A percentile compares a stretch with the other conserved stretches of the same genome.
Evolutionary conservation across 2,888 invertebrate genomes (phyloP).

Genomic region (Nephrotoma flavescens): DNA sequence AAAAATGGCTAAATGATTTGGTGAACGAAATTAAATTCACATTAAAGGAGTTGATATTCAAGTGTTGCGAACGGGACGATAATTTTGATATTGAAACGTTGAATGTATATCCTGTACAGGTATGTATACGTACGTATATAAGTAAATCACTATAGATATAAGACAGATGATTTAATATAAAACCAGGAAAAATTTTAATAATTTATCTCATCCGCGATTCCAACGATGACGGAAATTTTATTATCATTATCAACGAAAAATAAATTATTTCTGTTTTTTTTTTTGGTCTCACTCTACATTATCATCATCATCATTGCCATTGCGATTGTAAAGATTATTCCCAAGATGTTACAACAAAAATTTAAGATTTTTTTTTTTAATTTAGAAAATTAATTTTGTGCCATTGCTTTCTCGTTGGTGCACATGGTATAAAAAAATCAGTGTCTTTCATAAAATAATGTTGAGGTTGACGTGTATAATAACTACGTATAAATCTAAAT

Average conservation of each 20-base stretch:
- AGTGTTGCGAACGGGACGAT: constrained; percentile 38
- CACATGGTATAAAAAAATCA: background rate
- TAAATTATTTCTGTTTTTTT: background rate
- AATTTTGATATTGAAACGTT: constrained; percentile 36
- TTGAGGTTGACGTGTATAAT: no score
- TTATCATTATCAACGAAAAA: background rate
- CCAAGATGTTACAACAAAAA: background rate
- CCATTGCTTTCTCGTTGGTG: background rate
- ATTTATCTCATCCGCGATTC: background rate
- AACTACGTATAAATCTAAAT: no score
- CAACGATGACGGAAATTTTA: background rate
- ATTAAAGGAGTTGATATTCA: constrained; percentile 49
- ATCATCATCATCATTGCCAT: background rate
- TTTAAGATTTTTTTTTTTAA: background rate
- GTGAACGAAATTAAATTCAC: constrained; percentile 70
- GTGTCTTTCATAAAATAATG: background rate
- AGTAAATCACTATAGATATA: background rate
- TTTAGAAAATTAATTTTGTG: background rate
- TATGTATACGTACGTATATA: background rate
- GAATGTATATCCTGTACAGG: constrained; percentile 33
- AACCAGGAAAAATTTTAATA: background rate
- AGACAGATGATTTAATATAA: background rate
- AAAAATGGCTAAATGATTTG: constrained; percentile 39
- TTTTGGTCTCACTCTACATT: background rate
- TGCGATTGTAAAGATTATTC: background rate